phyloP scores from a whole-genome alignment of 2,797 vertebrate genomes.

The Tragelaphus eurycerus region DNA sequence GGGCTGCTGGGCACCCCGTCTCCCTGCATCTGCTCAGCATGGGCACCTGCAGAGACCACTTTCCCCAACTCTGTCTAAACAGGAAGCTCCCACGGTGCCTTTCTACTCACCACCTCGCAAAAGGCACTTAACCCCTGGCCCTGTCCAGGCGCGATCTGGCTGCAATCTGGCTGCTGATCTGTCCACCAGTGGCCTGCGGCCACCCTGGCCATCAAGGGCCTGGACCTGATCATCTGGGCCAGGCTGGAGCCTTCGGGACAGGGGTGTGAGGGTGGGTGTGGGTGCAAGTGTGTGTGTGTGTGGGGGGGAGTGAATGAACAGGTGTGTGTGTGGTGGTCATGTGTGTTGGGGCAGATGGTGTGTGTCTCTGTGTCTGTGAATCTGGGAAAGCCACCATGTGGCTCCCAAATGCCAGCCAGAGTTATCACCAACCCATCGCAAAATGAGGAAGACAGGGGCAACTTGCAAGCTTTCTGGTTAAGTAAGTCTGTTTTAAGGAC shows the following conservation, averaged over 20 bases:
- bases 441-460: not conserved
- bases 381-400: not conserved
- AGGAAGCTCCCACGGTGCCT: conserved; percentile 21
- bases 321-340: fast-evolving
- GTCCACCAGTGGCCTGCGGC: fast-evolving
- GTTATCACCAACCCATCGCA: not conserved
- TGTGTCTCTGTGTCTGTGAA: not conserved
- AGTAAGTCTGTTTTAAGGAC: not conserved
- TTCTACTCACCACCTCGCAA: not conserved
- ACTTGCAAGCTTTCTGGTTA: not conserved
- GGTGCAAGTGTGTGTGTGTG: too few species aligned
- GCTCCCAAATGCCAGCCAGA: conserved; percentile 11
- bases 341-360: not conserved
- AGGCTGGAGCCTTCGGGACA: fast-evolving
- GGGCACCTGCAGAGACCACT: not conserved
- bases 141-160: not conserved
- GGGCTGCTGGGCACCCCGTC: not conserved
- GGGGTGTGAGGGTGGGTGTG: too few species aligned
- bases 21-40: not conserved
- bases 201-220: not conserved
- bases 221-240: not conserved
- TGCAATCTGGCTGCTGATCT: not conserved
- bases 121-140: conserved; percentile 58
- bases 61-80: not conserved
- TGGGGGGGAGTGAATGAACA: fast-evolving